phyloP scores from a whole-genome alignment of 2,797 vertebrate genomes.

The Gila robusta region DNA sequence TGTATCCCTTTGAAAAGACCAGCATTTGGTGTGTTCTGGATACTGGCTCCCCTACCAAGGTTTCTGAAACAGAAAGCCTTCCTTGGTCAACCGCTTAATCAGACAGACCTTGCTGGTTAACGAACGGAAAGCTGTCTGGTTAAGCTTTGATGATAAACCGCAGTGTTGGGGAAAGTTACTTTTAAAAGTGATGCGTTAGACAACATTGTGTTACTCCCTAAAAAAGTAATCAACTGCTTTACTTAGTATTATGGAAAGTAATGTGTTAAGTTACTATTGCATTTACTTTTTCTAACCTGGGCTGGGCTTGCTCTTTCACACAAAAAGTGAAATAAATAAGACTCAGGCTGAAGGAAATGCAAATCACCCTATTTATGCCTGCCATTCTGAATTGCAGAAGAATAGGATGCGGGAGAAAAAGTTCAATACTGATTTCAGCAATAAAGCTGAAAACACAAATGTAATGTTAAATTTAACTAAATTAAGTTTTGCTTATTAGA shows the following conservation, averaged over 20 bases:
- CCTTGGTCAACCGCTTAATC: background rate
- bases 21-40: background rate
- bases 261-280: too few species aligned
- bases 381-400: background rate
- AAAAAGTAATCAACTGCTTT: too few species aligned
- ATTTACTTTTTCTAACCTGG: too few species aligned
- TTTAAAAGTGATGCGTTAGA: background rate
- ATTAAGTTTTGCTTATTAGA: background rate
- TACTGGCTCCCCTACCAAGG: background rate
- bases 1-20: constrained; percentile 7
- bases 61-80: background rate
- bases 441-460: background rate
- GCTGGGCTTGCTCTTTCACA: background rate
- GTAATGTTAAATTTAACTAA: background rate
- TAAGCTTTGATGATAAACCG: background rate
- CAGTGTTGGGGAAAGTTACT: background rate
- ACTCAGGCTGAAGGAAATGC: background rate
- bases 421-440: background rate
- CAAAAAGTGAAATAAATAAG: background rate
- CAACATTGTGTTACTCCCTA: background rate
- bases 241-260: too few species aligned
- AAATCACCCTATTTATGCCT: background rate
- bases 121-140: too few species aligned
- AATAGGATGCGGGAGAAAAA: background rate
- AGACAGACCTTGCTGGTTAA: background rate